Conservation (phyloP, 2,113 vertebrate genomes). For the Hemiscyllium ocellatum region DNA sequence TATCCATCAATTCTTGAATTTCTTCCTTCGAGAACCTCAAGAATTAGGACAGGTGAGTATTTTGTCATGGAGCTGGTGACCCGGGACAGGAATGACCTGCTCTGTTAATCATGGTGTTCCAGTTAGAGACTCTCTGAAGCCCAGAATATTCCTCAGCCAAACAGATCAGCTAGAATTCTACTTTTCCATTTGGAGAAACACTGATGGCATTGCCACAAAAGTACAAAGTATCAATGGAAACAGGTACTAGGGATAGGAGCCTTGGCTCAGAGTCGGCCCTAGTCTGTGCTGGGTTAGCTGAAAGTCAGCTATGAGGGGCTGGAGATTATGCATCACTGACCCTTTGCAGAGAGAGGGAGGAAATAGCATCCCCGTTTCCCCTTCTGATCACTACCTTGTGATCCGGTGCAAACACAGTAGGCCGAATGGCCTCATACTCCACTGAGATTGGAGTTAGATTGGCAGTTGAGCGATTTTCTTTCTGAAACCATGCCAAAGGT, state of each 20-base stretch:
- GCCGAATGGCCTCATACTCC: background rate
- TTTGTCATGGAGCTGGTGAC: background rate
- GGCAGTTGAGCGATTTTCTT: no score
- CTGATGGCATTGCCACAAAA: background rate
- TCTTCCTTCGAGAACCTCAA: constrained; percentile 62
- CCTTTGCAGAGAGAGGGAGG: background rate
- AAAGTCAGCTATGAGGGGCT: background rate
- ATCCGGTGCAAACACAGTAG: background rate
- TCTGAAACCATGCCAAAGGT: no score
- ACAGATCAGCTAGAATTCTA: background rate
- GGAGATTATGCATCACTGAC: background rate
- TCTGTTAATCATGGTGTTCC: background rate
- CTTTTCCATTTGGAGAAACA: background rate
- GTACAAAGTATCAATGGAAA: background rate
- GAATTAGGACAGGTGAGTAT: constrained; percentile 68
- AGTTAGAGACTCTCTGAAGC: background rate
- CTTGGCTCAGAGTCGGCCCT: background rate
- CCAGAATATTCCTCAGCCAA: background rate
- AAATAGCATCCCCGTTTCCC: background rate
- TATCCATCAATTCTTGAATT: constrained; percentile 82
- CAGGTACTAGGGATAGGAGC: background rate
- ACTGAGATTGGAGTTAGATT: no score
- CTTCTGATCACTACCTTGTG: background rate
- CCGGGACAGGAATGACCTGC: background rate
- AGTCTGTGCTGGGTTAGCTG: background rate